These are phyloP conservation scores for Danionella cerebrum DNA, from an alignment of 2,113 vertebrate genomes.

Conservation along the genomic window DNA sequence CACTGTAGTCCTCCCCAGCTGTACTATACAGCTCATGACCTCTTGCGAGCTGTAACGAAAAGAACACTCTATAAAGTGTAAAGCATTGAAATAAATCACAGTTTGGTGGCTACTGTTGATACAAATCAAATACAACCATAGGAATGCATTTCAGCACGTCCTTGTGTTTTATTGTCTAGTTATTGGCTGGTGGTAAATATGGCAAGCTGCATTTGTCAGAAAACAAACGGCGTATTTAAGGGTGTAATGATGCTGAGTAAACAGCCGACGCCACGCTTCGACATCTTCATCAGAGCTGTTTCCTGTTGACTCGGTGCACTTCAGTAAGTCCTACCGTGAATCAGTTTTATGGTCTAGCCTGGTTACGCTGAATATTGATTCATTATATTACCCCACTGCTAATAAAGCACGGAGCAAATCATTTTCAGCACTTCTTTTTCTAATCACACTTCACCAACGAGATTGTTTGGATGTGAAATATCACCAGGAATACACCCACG, in stretches of 20 bases:
- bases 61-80: no score
- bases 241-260: not conserved
- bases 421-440: not conserved
- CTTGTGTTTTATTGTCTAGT: not conserved
- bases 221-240: not conserved
- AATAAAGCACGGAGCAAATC: not conserved
- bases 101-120: not conserved
- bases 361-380: constrained; percentile 11
- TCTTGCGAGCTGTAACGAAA: no score
- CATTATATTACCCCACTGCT: constrained; percentile 2
- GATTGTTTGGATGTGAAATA: not conserved
- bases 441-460: constrained; percentile 1
- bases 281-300: not conserved
- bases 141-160: not conserved
- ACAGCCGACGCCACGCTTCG: not conserved
- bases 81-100: no score
- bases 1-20: no score
- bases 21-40: no score
- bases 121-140: not conserved
- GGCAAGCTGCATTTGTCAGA: not conserved
- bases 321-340: not conserved
- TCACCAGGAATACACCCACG: not conserved
- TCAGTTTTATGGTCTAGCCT: constrained; percentile 1
- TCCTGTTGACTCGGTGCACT: not conserved
- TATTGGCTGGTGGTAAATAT: not conserved